Conservation (phyloP, 2,113 vertebrate species). For the Acrocephalus kingi region DNA sequence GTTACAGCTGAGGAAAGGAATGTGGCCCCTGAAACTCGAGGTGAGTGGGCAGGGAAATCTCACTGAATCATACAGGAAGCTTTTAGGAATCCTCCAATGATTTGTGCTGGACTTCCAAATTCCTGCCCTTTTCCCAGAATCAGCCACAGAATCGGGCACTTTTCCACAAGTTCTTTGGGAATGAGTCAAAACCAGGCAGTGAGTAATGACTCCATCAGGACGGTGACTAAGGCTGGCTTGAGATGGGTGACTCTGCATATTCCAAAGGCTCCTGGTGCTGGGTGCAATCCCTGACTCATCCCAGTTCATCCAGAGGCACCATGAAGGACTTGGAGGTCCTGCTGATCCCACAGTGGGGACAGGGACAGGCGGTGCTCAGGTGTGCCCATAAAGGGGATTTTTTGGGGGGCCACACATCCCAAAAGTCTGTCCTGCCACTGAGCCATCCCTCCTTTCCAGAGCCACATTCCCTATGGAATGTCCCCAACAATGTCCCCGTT, state of each 20-base stretch:
- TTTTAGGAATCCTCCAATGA: background rate
- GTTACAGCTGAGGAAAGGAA: background rate
- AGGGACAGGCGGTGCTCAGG: background rate
- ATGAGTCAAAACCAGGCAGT: rapidly evolving
- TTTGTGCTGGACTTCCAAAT: background rate
- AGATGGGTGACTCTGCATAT: background rate
- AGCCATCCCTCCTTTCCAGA: background rate
- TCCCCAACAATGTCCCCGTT: background rate
- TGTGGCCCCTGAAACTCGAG: rapidly evolving
- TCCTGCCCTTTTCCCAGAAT: background rate
- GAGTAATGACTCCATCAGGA: rapidly evolving
- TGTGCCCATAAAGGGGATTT: background rate
- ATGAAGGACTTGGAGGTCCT: rapidly evolving
- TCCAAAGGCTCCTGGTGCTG: background rate
- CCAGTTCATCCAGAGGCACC: rapidly evolving
- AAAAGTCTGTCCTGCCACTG: rapidly evolving
- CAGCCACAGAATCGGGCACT: rapidly evolving
- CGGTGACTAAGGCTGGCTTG: background rate
- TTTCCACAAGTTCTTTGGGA: rapidly evolving
- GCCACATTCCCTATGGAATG: background rate
- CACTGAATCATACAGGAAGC: background rate
- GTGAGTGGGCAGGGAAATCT: background rate
- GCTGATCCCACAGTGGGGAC: rapidly evolving
- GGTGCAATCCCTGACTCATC: background rate
- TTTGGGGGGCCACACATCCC: background rate